Percentiles rank a stretch among this genome's conserved stretches.
Evolutionary conservation across 2,113 vertebrate genomes (phyloP).

Genomic region (Tachysurus vachellii): DNA sequence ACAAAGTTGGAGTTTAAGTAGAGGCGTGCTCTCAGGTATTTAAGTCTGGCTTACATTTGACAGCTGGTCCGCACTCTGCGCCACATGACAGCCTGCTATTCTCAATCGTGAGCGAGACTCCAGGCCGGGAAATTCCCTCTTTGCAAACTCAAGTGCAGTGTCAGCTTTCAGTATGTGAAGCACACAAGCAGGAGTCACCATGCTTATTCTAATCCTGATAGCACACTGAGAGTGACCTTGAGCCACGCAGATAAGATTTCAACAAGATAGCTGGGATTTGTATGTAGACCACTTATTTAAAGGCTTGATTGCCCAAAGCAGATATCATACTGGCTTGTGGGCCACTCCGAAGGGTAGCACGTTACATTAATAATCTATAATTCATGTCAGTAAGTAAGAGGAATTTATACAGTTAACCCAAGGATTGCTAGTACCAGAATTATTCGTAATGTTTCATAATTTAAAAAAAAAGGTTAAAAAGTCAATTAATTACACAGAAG

Average conservation of each 20-base stretch:
- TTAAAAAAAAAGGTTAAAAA: no score
- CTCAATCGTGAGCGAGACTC: slow-evolving; percentile 49
- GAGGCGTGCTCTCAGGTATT: slow-evolving; percentile 10
- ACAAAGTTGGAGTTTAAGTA: slow-evolving; percentile 5
- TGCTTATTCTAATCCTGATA: neutral
- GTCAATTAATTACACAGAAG: no score
- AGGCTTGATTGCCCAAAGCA: neutral
- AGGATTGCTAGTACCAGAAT: neutral
- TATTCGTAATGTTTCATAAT: neutral
- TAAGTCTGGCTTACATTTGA: slow-evolving; percentile 36
- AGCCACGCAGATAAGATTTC: slow-evolving; percentile 20
- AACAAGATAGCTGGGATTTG: slow-evolving; percentile 5
- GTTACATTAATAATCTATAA: neutral
- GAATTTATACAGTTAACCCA: neutral
- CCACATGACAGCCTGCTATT: slow-evolving; percentile 67
- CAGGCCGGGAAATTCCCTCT: slow-evolving; percentile 66
- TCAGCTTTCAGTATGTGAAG: slow-evolving; percentile 62
- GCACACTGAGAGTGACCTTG: slow-evolving; percentile 14
- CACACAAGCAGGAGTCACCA: slow-evolving; percentile 49
- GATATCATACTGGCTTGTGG: neutral
- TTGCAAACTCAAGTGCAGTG: slow-evolving; percentile 57
- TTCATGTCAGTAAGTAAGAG: neutral
- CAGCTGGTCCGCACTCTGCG: slow-evolving; percentile 22
- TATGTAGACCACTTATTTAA: neutral
- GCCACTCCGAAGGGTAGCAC: neutral